These are phyloP conservation scores for Onychomys arenicola DNA, from an alignment of 2,797 vertebrate species.

Conservation along the genomic window DNA sequence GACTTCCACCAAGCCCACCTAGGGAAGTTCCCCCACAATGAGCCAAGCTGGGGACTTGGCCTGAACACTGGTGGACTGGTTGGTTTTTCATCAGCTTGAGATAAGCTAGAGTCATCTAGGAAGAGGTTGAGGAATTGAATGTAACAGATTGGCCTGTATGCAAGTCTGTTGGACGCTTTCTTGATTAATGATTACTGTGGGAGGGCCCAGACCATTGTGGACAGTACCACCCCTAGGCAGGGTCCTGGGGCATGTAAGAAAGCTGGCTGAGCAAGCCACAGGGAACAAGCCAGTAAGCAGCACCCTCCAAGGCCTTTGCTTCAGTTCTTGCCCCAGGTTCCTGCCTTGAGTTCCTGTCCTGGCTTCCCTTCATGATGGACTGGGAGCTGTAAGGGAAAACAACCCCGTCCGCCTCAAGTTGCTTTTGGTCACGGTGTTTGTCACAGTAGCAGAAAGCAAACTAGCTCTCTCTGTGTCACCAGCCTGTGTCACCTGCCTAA, in stretches of 20 bases:
- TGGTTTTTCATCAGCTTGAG: background rate
- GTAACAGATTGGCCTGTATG: background rate
- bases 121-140: too few relatives aligned
- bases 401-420: background rate
- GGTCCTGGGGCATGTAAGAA: background rate
- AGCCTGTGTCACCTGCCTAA: background rate
- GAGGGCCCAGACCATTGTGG: background rate
- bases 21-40: background rate
- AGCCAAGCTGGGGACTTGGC: background rate
- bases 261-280: background rate
- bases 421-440: background rate
- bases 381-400: background rate
- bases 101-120: background rate
- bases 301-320: background rate
- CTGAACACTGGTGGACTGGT: background rate
- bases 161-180: background rate
- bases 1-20: background rate
- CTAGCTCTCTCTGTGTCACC: background rate
- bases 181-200: too few relatives aligned
- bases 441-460: background rate
- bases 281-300: background rate
- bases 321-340: background rate
- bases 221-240: background rate
- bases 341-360: background rate
- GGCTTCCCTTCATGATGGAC: background rate